Base-by-base conservation (phyloP, 2,113 vertebrate species). In the Orcinus orca region DNA sequence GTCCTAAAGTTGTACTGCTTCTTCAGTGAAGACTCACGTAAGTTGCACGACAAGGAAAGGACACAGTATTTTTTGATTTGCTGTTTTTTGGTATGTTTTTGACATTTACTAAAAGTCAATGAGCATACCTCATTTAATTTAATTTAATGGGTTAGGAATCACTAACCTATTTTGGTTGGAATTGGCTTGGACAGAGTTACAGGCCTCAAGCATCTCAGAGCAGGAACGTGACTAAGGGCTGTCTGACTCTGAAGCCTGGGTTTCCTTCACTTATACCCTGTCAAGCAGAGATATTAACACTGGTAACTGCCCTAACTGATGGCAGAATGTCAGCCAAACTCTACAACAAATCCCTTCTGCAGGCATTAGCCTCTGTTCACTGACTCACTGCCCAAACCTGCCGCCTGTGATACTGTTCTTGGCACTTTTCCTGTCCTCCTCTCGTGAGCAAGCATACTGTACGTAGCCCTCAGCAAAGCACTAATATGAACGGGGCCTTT, bases 401-500 rank as follows among this genome's bases (percentile, higher is more conserved):
- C 31, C 23, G 0, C 29, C 5, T 18, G 14, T 7, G 21, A 25
- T 5, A 6, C 3, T 14, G 2, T 41, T 29, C 55, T 8, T 17
- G 31, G 44, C 23, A 36, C 25, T 23, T 55, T 41, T 11, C 36
- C 62, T 29, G 21, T 13, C 26, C 63, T 68, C 4, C 0, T 50
- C 55, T 89, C 15, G 0, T 0, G 13, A 60, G 21, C 53, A 44
- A 77, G 20, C 63, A 9, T 4, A 10, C 6, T 7, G 14, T 4
- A 9, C 1, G 1, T 2, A 3, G 31, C 25, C 67, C 14, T 53
- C 23, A 55, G 91, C 41, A 55, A 77, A 55, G 44, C 2, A 5
- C 33, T 6, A 2, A 17, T 1, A 2, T 25, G 67, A 62, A 38
- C 2, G 0, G 0, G 3, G 62, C 44, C 8, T 44, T 33, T 31